Evolutionary conservation across 2,797 vertebrate genomes (phyloP).

Genomic region (Prunella strophiata): DNA sequence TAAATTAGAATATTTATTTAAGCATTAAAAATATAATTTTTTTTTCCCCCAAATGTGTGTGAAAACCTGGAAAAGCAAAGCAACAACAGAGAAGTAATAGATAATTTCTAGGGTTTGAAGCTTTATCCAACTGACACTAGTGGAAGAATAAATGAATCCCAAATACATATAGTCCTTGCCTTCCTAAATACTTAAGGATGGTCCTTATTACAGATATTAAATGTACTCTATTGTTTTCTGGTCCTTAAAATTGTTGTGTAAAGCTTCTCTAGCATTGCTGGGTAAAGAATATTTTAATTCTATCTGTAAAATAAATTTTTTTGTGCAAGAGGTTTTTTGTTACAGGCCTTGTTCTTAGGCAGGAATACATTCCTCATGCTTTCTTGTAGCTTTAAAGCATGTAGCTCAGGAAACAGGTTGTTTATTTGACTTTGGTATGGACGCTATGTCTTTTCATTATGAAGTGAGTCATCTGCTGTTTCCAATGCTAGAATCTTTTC

Average conservation of each 20-base stretch:
- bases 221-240: not conserved
- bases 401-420: slow-evolving; percentile 17
- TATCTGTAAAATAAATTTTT: not conserved
- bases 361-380: not conserved
- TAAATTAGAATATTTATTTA: not conserved
- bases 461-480: not conserved
- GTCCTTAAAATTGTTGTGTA: not conserved
- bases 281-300: not conserved
- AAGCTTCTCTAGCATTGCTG: not conserved
- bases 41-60: not conserved
- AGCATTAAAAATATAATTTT: not conserved
- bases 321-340: not conserved
- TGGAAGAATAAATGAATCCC: not conserved
- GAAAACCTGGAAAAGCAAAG: not conserved
- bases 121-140: not conserved
- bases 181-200: not conserved
- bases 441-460: not conserved
- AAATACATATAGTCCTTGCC: fast-evolving
- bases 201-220: not conserved
- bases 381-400: not conserved
- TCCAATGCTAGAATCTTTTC: not conserved
- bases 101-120: not conserved
- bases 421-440: not conserved
- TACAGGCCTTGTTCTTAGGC: not conserved
- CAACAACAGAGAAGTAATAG: not conserved